A percentile compares a stretch with the other conserved stretches of the same genome.
phyloP scores from a whole-genome alignment of 2,797 vertebrate genomes.

The Nothura maculosa region DNA sequence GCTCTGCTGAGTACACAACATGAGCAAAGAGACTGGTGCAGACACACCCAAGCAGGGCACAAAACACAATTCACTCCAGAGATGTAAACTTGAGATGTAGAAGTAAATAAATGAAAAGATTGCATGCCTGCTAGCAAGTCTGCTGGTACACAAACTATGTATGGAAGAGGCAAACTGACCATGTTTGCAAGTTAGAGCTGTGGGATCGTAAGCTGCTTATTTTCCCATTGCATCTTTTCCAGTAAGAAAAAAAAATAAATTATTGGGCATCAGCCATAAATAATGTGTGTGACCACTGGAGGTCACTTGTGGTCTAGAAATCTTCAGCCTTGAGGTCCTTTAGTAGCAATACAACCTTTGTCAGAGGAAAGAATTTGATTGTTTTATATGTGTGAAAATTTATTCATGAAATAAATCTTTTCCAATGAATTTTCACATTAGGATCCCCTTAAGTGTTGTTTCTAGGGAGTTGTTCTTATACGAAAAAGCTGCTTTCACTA shows the following conservation, averaged over 20 bases:
- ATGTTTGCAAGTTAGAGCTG: neutral
- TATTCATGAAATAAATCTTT: neutral
- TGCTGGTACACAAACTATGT: neutral
- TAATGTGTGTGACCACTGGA: constrained; percentile 41
- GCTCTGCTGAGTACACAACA: accelerated
- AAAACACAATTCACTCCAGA: neutral
- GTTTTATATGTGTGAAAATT: neutral
- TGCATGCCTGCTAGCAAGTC: neutral
- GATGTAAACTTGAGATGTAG: neutral
- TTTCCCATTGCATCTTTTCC: neutral
- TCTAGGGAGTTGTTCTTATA: neutral
- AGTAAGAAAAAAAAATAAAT: neutral
- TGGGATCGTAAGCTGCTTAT: neutral
- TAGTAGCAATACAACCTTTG: neutral
- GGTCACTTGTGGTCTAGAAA: constrained; percentile 61
- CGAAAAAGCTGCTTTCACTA: neutral
- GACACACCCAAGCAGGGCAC: neutral
- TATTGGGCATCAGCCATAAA: neutral
- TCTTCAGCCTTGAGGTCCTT: neutral
- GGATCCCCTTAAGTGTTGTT: neutral
- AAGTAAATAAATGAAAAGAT: neutral
- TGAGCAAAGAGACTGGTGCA: neutral
- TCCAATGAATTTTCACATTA: neutral
- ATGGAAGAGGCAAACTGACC: neutral
- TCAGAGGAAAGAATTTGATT: neutral